These are phyloP conservation scores for Drosophila baimaii DNA, from an alignment of 1,140 invertebrate genomes.

Conservation along the genomic window DNA sequence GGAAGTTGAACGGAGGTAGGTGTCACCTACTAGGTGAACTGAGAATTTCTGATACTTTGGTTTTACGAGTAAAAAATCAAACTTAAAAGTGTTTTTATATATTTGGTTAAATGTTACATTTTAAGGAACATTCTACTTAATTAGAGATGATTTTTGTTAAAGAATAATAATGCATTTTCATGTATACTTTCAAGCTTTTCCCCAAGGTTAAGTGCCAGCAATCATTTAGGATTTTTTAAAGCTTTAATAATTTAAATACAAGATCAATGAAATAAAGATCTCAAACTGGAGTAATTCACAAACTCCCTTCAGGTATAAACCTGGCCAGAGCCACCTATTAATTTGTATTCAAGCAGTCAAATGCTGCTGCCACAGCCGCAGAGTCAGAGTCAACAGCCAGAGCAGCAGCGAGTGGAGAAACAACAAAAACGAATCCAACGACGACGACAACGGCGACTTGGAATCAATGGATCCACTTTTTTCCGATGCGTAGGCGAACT, in stretches of 20 bases:
- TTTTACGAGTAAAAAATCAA: too few species aligned
- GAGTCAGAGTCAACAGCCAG: slow-evolving; percentile 63
- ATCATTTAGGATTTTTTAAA: not conserved
- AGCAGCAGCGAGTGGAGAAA: slow-evolving; percentile 15
- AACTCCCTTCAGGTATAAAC: slow-evolving; percentile 12
- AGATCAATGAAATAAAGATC: too few species aligned
- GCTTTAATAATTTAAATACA: not conserved
- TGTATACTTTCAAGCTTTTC: too few species aligned
- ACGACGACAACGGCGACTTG: slow-evolving; percentile 55
- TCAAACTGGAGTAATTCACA: not conserved
- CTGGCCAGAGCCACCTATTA: slow-evolving; percentile 61
- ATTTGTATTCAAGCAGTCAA: slow-evolving; percentile 83
- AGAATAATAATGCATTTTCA: too few species aligned
- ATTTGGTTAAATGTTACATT: too few species aligned
- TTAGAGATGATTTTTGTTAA: too few species aligned
- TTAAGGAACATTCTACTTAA: too few species aligned
- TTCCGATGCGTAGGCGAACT: slow-evolving; percentile 78
- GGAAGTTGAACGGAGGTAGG: too few species aligned
- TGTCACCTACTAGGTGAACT: too few species aligned
- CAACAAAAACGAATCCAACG: slow-evolving; percentile 29
- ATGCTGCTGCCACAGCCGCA: slow-evolving; percentile 59
- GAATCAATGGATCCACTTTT: slow-evolving; percentile 82
- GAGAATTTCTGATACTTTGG: too few species aligned
- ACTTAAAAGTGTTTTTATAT: too few species aligned
- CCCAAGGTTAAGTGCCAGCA: not conserved